Conservation (phyloP, 2,888 invertebrate species). For the Eupsilia transversa region DNA sequence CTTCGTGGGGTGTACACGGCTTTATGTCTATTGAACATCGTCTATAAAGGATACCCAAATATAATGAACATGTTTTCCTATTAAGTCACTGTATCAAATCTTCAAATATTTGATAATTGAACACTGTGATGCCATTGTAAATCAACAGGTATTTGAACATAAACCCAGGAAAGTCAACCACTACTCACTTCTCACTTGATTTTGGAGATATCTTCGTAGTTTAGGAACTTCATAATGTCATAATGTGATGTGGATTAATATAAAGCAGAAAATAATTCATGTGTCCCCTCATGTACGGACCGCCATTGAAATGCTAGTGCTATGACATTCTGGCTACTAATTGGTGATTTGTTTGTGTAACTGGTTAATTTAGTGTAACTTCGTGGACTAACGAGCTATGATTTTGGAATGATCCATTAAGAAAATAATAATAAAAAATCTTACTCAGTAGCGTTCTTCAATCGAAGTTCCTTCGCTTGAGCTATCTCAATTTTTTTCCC, state of each 20-base stretch:
- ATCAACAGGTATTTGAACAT: neutral
- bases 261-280: neutral
- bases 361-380: neutral
- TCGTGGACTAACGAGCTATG: neutral
- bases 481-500: constrained; percentile 76
- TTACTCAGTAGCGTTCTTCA: constrained; percentile 76
- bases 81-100: neutral
- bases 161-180: neutral
- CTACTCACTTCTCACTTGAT: neutral
- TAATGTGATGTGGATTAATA: neutral
- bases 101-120: neutral
- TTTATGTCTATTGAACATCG: constrained; percentile 77
- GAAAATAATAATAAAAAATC: constrained; percentile 35
- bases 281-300: neutral
- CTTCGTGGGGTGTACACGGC: constrained; percentile 81
- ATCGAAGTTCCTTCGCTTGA: constrained; percentile 68
- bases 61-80: neutral
- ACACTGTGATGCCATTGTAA: neutral
- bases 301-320: neutral
- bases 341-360: neutral
- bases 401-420: neutral
- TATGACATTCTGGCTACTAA: neutral
- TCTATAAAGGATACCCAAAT: constrained; percentile 64
- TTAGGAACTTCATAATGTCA: neutral
- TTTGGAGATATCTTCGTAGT: neutral